phyloP scores from a whole-genome alignment of 2,888 invertebrate species.

The Heliconius sara region DNA sequence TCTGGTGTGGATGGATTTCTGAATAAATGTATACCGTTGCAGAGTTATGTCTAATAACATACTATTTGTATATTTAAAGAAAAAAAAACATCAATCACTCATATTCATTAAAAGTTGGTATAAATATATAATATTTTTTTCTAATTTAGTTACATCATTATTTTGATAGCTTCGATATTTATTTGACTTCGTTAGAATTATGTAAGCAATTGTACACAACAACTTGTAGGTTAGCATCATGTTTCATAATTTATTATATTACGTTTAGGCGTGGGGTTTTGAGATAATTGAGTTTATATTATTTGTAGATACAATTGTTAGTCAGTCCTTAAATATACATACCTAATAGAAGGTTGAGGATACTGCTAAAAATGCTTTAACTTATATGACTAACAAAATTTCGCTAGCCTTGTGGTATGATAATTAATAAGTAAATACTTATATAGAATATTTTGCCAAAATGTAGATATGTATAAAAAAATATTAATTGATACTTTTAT shows the following conservation, averaged over 20 bases:
- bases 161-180: not conserved
- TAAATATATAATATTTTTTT: not conserved
- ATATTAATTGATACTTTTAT: not conserved
- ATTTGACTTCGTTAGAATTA: not conserved
- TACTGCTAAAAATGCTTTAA: not conserved
- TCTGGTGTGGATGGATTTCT: not conserved
- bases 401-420: not conserved
- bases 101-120: not conserved
- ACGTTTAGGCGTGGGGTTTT: not conserved
- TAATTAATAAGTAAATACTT: too few relatives aligned
- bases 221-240: constrained; percentile 1
- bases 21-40: not conserved
- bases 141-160: not conserved
- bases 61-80: not conserved
- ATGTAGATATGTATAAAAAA: too few relatives aligned
- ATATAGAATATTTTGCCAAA: too few relatives aligned
- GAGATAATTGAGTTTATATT: not conserved
- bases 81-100: not conserved
- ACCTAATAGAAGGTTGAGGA: not conserved
- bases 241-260: constrained; percentile 4
- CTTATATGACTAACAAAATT: not conserved
- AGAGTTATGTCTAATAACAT: not conserved
- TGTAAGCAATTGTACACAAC: not conserved
- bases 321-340: not conserved
- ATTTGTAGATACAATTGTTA: not conserved